Percentiles rank a stretch among this genome's conserved stretches.
phyloP scores from a whole-genome alignment of 2,888 invertebrate species.

The Tanypteryx hageni region DNA sequence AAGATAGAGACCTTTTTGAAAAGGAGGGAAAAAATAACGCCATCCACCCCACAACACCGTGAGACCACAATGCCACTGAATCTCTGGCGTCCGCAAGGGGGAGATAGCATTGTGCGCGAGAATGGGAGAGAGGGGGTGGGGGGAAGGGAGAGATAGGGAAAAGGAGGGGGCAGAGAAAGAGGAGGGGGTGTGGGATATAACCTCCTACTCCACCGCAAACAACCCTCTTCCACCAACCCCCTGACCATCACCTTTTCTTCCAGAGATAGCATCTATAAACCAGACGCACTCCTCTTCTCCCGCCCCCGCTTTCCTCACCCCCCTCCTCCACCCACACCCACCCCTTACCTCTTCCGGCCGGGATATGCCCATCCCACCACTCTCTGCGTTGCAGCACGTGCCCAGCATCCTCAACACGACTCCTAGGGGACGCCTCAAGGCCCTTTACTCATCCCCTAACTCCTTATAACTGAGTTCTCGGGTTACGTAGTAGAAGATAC shows the following conservation, averaged over 20 bases:
- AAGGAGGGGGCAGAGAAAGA: neutral
- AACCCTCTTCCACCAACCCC: neutral
- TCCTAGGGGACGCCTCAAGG: neutral
- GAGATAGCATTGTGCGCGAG: no score
- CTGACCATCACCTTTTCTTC: neutral
- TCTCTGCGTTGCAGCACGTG: neutral
- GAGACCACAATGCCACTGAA: constrained; percentile 34
- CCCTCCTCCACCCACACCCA: neutral
- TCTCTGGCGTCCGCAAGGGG: neutral
- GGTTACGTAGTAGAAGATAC: neutral
- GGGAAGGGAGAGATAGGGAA: no score
- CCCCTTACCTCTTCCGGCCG: neutral
- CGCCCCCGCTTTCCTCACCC: neutral
- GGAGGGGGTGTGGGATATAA: neutral
- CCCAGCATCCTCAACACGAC: constrained; percentile 45
- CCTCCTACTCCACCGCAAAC: neutral
- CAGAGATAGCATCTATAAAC: constrained; percentile 18
- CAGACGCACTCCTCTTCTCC: neutral
- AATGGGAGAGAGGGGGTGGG: no score
- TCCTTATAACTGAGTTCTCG: neutral
- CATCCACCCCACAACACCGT: neutral
- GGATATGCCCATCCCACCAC: constrained; percentile 11
- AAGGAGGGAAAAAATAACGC: neutral
- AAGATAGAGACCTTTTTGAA: neutral
- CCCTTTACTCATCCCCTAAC: neutral